A percentile compares a stretch with the other conserved stretches of the same genome.
Conservation (phyloP, 1,140 invertebrate genomes). For the Harlomillsia oculata region DNA sequence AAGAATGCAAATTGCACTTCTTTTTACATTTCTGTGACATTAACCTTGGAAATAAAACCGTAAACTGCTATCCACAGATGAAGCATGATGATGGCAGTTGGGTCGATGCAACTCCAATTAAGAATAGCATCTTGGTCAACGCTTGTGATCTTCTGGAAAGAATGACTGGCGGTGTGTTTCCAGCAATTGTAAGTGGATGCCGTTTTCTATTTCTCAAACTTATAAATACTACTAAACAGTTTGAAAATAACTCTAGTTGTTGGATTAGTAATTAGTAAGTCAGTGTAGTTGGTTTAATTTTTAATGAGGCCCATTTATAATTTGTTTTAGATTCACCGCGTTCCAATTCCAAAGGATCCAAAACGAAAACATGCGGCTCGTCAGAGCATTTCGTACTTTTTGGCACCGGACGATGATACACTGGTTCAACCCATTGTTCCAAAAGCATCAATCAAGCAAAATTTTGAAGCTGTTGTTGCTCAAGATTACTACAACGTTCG, state of each 20-base stretch:
- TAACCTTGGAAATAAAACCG: not conserved
- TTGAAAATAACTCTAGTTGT: conserved; percentile 6
- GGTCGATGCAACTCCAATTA: conserved; percentile 39
- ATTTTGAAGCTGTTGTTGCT: conserved; percentile 11
- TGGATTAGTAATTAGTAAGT: conserved; percentile 10
- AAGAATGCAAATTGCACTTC: too few relatives aligned
- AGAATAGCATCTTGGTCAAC: conserved; percentile 41
- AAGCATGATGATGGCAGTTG: conserved; percentile 36
- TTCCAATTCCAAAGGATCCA: conserved; percentile 36
- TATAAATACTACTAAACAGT: not conserved
- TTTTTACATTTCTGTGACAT: not conserved
- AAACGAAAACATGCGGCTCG: conserved; percentile 25
- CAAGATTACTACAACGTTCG: conserved; percentile 15
- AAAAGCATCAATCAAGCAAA: conserved; percentile 10
- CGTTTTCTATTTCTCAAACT: not conserved
- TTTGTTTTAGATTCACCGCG: conserved; percentile 38
- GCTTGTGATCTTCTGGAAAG: conserved; percentile 42
- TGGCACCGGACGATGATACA: conserved; percentile 39
- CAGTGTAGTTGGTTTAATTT: conserved; percentile 1
- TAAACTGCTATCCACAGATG: conserved; percentile 12
- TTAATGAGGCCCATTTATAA: not conserved
- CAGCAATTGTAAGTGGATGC: conserved; percentile 38
- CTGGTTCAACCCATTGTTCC: conserved; percentile 37
- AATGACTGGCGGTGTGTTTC: conserved; percentile 40
- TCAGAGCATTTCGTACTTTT: conserved; percentile 39